Base-by-base conservation (phyloP, 1,140 invertebrate genomes). In the Argopecten irradians region DNA sequence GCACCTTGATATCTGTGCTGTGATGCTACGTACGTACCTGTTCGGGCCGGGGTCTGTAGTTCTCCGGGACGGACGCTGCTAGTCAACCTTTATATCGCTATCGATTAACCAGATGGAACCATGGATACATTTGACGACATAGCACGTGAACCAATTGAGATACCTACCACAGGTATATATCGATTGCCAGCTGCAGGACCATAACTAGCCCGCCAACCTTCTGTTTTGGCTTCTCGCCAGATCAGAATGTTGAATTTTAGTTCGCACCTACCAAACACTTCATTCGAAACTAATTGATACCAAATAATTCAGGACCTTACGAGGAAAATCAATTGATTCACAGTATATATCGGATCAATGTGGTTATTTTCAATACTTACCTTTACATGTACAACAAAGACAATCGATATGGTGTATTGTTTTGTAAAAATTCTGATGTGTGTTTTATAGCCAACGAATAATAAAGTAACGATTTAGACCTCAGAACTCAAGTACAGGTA, bases 41-140 rank as follows among this genome's bases (percentile, higher is more conserved):
- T 28, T n/a, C 22, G 22, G 22, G 55, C n/a, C 28, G 55, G 55
- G 13, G n/a, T 71, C 55, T 71, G 55, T 11, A 28, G 55, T 28
- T 71, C 55, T 71, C 22, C 16, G 11, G 55, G n/a, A 28, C 22
- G 16, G 55, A 19, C 43, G 5, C 22, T n/a, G n/a, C n/a, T 11
- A 71, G 2, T 7, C 55, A 28, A n/a, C 22, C 22, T 71, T 28
- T 71, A 71, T 71, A 71, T 1, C 16, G 22, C 22, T 71, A 71
- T 71, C n/a, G 55, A 71, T 71, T 71, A n/a, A 11, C n/a, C 16
- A 11, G 55, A 71, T 71, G 55, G 55, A 71, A 71, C 55, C 55
- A 71, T 71, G 55, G 55, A 71, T 71, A 71, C 55, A 71, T 71
- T 71, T 71, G 43, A 71, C 55, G 55, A n/a, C 55, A 71, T 71